phyloP scores from a whole-genome alignment of 2,113 vertebrate species.

The Suncus etruscus region DNA sequence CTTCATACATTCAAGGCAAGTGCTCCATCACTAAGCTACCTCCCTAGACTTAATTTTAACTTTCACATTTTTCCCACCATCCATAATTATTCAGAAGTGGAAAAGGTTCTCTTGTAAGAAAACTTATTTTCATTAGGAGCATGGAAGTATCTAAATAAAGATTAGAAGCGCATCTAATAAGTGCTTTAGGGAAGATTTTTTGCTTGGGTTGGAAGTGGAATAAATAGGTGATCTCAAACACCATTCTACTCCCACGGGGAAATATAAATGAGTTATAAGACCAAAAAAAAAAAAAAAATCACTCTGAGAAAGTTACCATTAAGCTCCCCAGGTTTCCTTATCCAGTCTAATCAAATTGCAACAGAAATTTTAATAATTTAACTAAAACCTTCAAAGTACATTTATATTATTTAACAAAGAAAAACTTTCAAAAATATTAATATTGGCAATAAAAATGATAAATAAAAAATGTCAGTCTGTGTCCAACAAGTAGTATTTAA shows the following conservation, averaged over 20 bases:
- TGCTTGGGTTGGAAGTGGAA: not conserved
- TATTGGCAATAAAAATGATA: not conserved
- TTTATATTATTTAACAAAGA: not conserved
- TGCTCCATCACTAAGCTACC: no score
- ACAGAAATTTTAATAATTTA: no score
- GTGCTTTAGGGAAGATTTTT: not conserved
- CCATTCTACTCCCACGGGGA: conserved; percentile 1
- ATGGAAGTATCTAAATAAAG: conserved; percentile 38
- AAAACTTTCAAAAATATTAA: conserved; percentile 49
- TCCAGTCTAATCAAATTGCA: no score
- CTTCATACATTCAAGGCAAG: no score
- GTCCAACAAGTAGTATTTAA: conserved; percentile 26
- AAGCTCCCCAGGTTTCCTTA: not conserved
- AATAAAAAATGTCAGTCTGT: conserved; percentile 21
- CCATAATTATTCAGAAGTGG: not conserved
- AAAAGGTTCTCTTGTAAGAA: not conserved
- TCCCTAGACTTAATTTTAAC: no score
- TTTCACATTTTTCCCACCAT: conserved; percentile 8
- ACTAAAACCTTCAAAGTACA: no score
- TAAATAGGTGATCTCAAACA: conserved; percentile 36
- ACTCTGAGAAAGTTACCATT: not conserved
- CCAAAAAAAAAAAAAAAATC: no score
- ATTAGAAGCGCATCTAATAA: conserved; percentile 22
- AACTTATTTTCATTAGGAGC: not conserved
- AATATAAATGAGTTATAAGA: not conserved